A percentile compares a stretch with the other conserved stretches of the same genome.
Conservation (phyloP, 2,797 vertebrate genomes). For the Lithobates pipiens region DNA sequence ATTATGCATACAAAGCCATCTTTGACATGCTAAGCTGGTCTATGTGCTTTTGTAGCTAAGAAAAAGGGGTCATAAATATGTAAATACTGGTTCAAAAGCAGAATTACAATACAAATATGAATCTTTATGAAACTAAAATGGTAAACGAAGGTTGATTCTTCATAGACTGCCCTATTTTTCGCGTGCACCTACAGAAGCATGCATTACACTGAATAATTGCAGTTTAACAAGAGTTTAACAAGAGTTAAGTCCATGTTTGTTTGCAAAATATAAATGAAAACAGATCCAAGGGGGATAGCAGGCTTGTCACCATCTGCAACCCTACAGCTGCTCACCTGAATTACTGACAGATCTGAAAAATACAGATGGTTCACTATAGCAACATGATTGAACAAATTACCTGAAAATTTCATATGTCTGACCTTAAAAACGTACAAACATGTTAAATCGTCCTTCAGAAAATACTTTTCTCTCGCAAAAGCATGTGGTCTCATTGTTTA, state of each 20-base stretch:
- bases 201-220: constrained; percentile 23
- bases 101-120: too few species aligned
- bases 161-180: not conserved
- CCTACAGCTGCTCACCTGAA: constrained; percentile 81
- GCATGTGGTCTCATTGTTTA: not conserved
- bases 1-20: too few species aligned
- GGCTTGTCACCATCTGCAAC: constrained; percentile 77
- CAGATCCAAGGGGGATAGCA: constrained; percentile 43
- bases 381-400: constrained; percentile 80
- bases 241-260: constrained; percentile 49
- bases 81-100: too few species aligned
- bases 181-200: constrained; percentile 13
- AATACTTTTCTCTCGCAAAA: not conserved
- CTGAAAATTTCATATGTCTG: constrained; percentile 75
- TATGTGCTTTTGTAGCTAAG: too few species aligned
- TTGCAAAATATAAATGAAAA: constrained; percentile 45
- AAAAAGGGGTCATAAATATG: too few species aligned
- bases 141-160: not conserved
- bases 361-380: constrained; percentile 78
- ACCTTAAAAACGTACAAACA: constrained; percentile 70
- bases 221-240: constrained; percentile 49
- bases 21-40: too few species aligned
- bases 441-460: not conserved
- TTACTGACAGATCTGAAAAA: constrained; percentile 69
- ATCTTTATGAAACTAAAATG: not conserved